Evolutionary conservation across 2,888 invertebrate species (phyloP).

Genomic region (Polia nebulosa): DNA sequence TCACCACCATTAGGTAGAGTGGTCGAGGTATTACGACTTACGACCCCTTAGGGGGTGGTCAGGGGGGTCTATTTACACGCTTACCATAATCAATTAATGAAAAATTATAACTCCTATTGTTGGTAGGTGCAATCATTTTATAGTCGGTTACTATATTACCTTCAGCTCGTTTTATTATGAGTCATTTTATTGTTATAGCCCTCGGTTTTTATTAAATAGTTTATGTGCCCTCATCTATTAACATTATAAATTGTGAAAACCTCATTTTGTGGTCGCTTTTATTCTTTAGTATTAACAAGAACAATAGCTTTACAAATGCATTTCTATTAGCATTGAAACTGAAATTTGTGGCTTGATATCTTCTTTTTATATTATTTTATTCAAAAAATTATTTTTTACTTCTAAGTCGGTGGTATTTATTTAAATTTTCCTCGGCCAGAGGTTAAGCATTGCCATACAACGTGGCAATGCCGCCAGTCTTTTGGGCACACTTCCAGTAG

Average conservation of each 20-base stretch:
- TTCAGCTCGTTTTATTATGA: conserved; percentile 18
- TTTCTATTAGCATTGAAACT: neutral
- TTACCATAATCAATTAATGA: conserved; percentile 58
- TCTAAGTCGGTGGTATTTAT: no score
- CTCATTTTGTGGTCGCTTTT: conserved; percentile 27
- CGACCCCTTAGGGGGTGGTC: conserved; percentile 18
- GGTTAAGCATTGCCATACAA: no score
- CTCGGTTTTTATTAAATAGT: conserved; percentile 42
- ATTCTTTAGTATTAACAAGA: conserved; percentile 12
- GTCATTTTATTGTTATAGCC: conserved; percentile 51
- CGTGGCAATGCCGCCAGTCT: no score
- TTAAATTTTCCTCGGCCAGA: no score
- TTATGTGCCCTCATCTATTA: conserved; percentile 43
- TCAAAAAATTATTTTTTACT: neutral
- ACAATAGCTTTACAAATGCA: conserved; percentile 24
- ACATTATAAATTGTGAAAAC: conserved; percentile 19
- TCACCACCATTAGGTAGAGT: conserved; percentile 48
- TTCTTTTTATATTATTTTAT: neutral
- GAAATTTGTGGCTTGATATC: neutral
- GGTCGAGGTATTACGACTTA: conserved; percentile 46
- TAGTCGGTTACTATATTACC: conserved; percentile 10
- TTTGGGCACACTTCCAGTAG: no score
- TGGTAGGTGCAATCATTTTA: conserved; percentile 43
- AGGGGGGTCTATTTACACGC: conserved; percentile 38
- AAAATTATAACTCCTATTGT: conserved; percentile 37